Base-by-base conservation (phyloP, 2,888 invertebrate species). In the Caradrina clavipalpis region DNA sequence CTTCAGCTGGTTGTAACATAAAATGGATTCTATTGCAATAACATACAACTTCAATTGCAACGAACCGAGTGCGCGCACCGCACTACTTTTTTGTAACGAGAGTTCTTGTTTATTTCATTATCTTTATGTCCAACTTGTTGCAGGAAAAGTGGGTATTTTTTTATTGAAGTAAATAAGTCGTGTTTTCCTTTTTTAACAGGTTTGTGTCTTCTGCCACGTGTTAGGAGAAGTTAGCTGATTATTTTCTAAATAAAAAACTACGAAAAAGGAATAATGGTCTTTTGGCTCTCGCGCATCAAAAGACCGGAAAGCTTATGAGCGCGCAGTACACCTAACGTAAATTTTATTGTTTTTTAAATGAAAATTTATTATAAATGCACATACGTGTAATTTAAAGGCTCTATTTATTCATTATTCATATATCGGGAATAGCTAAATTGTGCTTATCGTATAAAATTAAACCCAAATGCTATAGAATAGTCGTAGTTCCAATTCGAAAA, bases 21-120 rank as follows among this genome's bases (percentile, higher is more conserved):
- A 66, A 70, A 64, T 69, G 1, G 50, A 60, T 26, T 26, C 0
- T 74, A 53, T 55, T 59, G 1, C 51, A 42, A 2, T 45, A 0
- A 4, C 0, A n/a, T 51, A 72, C 8, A 22, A 35, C 4, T 49
- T 2, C 7, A 31, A 42, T 54, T 47, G 13, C n/a, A 11, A 45
- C 17, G n/a, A 50, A 3, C 2, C 10, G 21, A 15, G 10, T 4
- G 8, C 2, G 15, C 15, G 22, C 13, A 19, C n/a, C 1, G 8
- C 35, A 31, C 4, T 35, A 26, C 10, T 15, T 70, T 49, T 22
- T 45, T 1, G 21, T 21, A 54, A 10, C 13, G 10, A 21, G 11
- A 55, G 39, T 54, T 58, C n/a, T 55, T 42, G 17, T 57, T 51
- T 8, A 35, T 35, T 35, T 39, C 13, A 39, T 39, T 39, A 39